Percentiles rank a stretch among this genome's conserved stretches.
Evolutionary conservation across 2,888 invertebrate species (phyloP).

Genomic region (Papilio demoleus): DNA sequence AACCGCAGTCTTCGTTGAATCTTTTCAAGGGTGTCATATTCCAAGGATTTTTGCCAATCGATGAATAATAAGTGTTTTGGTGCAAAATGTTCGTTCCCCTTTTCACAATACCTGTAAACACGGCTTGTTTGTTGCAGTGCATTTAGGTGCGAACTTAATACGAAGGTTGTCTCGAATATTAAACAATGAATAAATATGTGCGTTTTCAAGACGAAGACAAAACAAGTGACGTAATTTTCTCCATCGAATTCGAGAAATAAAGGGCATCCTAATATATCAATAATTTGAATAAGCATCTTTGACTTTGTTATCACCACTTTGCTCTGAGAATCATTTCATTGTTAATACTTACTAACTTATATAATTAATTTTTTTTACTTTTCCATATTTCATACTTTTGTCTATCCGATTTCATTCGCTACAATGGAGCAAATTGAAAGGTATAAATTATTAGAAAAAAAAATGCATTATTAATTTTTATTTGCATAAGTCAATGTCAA

Average conservation of each 20-base stretch:
- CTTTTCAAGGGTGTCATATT: not conserved
- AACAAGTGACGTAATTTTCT: constrained; percentile 7
- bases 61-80: not conserved
- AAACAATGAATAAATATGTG: not conserved
- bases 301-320: too few species aligned
- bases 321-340: too few species aligned
- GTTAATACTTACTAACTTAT: too few species aligned
- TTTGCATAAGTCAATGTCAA: constrained; percentile 52
- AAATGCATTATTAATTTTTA: constrained; percentile 61
- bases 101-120: not conserved
- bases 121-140: not conserved
- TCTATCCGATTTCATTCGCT: not conserved
- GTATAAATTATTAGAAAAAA: not conserved
- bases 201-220: not conserved
- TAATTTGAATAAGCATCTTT: too few species aligned
- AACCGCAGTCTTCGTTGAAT: not conserved
- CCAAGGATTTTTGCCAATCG: not conserved
- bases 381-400: not conserved
- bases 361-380: too few species aligned
- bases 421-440: not conserved
- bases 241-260: not conserved
- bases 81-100: not conserved
- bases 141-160: not conserved
- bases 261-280: not conserved
- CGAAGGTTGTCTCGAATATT: constrained; percentile 3